Evolutionary conservation across 2,113 vertebrate genomes (phyloP).

Genomic region (Tachycineta bicolor): DNA sequence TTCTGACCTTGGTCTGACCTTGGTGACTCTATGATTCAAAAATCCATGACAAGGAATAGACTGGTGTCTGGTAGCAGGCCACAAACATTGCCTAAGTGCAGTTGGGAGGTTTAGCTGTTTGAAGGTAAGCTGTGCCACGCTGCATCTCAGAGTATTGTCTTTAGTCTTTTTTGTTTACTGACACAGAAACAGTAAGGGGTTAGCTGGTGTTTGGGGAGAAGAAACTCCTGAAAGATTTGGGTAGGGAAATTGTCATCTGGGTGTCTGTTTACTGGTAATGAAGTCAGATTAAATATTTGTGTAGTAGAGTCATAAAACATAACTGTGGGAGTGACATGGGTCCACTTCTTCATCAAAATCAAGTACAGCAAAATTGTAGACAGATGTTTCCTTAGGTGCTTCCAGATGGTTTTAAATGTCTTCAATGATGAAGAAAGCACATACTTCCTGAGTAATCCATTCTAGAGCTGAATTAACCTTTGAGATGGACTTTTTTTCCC

Average conservation of each 20-base stretch:
- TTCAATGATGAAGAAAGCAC: background rate
- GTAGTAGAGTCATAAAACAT: background rate
- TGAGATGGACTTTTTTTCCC: background rate
- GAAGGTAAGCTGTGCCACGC: background rate
- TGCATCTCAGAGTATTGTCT: background rate
- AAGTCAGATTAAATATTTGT: background rate
- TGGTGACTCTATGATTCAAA: background rate
- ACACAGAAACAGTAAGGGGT: background rate
- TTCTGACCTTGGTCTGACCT: background rate
- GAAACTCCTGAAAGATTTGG: background rate
- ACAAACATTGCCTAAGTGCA: background rate
- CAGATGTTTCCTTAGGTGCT: background rate
- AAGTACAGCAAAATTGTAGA: background rate
- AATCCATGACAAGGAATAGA: background rate
- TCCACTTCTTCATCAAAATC: background rate
- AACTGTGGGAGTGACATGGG: background rate
- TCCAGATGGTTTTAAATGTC: background rate
- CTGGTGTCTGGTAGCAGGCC: accelerated
- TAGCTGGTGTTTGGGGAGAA: background rate
- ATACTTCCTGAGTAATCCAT: background rate
- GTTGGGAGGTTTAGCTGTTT: background rate
- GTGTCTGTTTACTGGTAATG: background rate
- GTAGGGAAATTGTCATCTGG: background rate
- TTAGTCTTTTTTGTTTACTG: background rate
- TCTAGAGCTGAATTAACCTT: background rate